Evolutionary conservation across 2,113 vertebrate species (phyloP).

Genomic region (Clinocottus analis): DNA sequence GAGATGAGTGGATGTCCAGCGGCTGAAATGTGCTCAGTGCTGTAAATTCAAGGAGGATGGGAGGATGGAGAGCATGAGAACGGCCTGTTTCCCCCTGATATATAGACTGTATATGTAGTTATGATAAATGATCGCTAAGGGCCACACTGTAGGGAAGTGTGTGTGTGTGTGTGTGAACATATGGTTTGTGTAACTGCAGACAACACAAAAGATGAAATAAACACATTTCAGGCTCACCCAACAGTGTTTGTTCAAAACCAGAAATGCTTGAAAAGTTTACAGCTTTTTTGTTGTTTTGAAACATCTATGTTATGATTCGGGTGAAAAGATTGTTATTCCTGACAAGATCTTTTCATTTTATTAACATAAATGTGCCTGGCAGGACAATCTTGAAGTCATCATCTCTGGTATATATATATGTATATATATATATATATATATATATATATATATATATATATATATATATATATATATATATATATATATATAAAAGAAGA

Average conservation of each 20-base stretch:
- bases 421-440: too few relatives aligned
- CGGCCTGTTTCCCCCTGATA: conserved; percentile 49
- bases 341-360: conserved; percentile 4
- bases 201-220: conserved; percentile 20
- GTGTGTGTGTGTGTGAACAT: conserved; percentile 13
- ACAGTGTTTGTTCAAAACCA: neutral
- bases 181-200: conserved; percentile 40
- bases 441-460: too few relatives aligned
- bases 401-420: too few relatives aligned
- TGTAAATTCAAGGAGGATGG: conserved; percentile 60
- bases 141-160: conserved; percentile 7
- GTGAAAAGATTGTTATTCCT: neutral
- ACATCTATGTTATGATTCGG: neutral
- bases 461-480: too few relatives aligned
- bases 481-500: conserved; percentile 14
- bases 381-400: neutral
- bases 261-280: neutral
- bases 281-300: neutral
- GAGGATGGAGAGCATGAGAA: conserved; percentile 56
- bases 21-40: conserved; percentile 34
- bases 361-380: neutral
- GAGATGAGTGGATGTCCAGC: conserved; percentile 55
- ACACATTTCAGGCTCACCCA: conserved; percentile 5
- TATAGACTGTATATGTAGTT: conserved; percentile 54
- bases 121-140: conserved; percentile 56